A percentile compares a stretch with the other conserved stretches of the same genome.
phyloP scores from a whole-genome alignment of 2,888 invertebrate genomes.

The Sarcophaga rosellei region DNA sequence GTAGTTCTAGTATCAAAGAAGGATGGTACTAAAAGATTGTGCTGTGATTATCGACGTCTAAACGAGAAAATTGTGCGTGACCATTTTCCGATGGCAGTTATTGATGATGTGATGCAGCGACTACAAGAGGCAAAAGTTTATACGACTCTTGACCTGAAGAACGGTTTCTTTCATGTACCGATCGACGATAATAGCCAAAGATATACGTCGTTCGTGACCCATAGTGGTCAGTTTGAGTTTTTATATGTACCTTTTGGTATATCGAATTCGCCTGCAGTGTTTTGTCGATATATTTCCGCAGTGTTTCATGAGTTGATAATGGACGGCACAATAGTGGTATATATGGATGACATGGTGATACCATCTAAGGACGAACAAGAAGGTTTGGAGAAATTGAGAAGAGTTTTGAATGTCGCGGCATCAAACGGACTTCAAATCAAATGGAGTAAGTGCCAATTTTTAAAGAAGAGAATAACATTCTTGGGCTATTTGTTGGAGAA shows the following conservation, averaged over 20 bases:
- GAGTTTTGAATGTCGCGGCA: neutral
- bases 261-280: neutral
- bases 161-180: conserved; percentile 13
- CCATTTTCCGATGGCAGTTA: neutral
- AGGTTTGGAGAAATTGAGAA: neutral
- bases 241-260: conserved; percentile 8
- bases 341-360: conserved; percentile 20
- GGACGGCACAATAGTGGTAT: neutral
- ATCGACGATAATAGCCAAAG: neutral
- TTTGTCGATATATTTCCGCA: neutral
- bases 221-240: conserved; percentile 2
- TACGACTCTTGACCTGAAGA: neutral
- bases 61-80: conserved; percentile 5
- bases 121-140: conserved; percentile 8
- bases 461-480: neutral
- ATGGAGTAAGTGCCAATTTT: conserved; percentile 10
- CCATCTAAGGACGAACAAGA: neutral
- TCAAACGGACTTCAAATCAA: neutral
- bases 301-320: neutral
- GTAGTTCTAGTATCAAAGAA: conserved; percentile 40
- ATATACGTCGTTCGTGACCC: neutral
- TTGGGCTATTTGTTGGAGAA: conserved; percentile 5
- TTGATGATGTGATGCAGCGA: conserved; percentile 3
- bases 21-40: conserved; percentile 14
- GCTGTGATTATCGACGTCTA: neutral